A percentile compares a stretch with the other conserved stretches of the same genome.
Evolutionary conservation across 2,888 invertebrate species (phyloP).

Genomic region (Salpingus planirostris): DNA sequence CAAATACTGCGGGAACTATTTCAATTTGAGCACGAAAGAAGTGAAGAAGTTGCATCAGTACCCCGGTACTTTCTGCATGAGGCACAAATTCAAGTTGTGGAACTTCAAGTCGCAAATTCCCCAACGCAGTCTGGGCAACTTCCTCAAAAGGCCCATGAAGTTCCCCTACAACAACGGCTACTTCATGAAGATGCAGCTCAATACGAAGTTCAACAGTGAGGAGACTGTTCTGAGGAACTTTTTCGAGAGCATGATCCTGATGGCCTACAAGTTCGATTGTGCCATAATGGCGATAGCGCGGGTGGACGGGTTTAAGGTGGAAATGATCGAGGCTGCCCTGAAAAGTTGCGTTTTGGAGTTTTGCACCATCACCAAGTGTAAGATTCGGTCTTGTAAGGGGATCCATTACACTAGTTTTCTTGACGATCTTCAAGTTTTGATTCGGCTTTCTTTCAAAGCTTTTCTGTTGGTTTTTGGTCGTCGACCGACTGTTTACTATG

Average conservation of each 20-base stretch:
- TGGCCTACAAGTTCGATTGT: conserved; percentile 21
- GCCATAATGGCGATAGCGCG: conserved; percentile 14
- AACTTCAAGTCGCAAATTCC: conserved; percentile 11
- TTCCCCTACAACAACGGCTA: conserved; percentile 16
- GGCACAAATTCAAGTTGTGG: conserved; percentile 22
- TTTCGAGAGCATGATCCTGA: conserved; percentile 20
- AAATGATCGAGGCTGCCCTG: conserved; percentile 5
- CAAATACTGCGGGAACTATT: conserved; percentile 18
- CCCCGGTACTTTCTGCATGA: conserved; percentile 6
- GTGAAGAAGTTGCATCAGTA: conserved; percentile 15
- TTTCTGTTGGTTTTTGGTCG: conserved; percentile 19
- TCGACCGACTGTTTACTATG: background rate
- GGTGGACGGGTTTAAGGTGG: too few species aligned
- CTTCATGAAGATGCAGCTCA: conserved; percentile 18
- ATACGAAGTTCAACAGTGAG: conserved; percentile 17
- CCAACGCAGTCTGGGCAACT: conserved; percentile 7
- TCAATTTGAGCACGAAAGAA: conserved; percentile 19
- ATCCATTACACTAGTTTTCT: too few species aligned
- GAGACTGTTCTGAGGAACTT: conserved; percentile 17
- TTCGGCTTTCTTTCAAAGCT: conserved; percentile 16
- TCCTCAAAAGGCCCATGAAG: conserved; percentile 11
- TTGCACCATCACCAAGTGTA: conserved; percentile 8
- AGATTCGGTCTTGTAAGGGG: too few species aligned
- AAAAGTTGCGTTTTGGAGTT: too few species aligned
- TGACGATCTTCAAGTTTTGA: too few species aligned